Evolutionary conservation across 1,140 invertebrate genomes (phyloP).

Genomic region (Batillaria attramentaria): DNA sequence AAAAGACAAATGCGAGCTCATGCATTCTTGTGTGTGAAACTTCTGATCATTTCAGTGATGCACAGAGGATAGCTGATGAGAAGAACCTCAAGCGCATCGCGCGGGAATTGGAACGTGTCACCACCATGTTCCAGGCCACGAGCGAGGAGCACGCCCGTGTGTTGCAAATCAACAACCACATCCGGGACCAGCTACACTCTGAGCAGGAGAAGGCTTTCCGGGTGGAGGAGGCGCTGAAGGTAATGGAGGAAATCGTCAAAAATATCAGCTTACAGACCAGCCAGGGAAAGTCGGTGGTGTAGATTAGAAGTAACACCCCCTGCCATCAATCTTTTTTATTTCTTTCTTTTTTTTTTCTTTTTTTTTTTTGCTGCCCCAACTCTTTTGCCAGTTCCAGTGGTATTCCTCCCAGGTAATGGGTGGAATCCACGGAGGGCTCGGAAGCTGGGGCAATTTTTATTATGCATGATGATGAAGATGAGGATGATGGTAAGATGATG

Average conservation of each 20-base stretch:
- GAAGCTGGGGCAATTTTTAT: too few relatives aligned
- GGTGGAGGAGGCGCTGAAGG: constrained; percentile 66
- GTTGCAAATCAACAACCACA: constrained; percentile 46
- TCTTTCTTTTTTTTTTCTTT: background rate
- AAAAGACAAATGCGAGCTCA: background rate
- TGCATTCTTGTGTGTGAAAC: background rate
- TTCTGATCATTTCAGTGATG: constrained; percentile 45
- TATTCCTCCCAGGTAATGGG: too few relatives aligned
- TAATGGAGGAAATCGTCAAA: too few relatives aligned
- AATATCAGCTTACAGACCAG: too few relatives aligned
- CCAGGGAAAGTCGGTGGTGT: too few relatives aligned
- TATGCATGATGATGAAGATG: too few relatives aligned
- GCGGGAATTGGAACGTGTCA: constrained; percentile 56
- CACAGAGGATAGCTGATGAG: constrained; percentile 63
- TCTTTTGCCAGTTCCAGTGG: too few relatives aligned
- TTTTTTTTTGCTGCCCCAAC: too few relatives aligned
- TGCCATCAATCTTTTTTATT: background rate
- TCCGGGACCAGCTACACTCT: constrained; percentile 55
- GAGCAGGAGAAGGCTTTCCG: constrained; percentile 62
- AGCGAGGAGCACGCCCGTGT: constrained; percentile 61
- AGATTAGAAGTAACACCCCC: too few relatives aligned
- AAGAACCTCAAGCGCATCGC: constrained; percentile 64
- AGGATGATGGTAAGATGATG: too few relatives aligned
- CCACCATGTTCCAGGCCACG: constrained; percentile 54
- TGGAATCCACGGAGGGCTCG: too few relatives aligned